A percentile compares a stretch with the other conserved stretches of the same genome.
Evolutionary conservation across 2,113 vertebrate genomes (phyloP).

Genomic region (Callipepla californica): DNA sequence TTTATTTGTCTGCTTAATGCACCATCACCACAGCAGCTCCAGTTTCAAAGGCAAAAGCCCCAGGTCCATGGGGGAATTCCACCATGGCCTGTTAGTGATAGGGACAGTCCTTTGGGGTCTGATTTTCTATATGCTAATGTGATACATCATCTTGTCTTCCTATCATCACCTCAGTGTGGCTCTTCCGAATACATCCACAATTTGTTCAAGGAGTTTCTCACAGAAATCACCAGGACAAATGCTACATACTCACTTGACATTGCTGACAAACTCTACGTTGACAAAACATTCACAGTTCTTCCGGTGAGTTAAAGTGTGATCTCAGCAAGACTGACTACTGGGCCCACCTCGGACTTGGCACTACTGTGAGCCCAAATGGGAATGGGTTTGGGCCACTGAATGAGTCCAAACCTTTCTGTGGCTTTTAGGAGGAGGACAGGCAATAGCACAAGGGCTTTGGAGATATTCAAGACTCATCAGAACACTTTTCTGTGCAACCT

Average conservation of each 20-base stretch:
- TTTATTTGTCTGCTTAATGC: background rate
- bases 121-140: background rate
- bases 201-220: slow-evolving; percentile 18
- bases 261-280: slow-evolving; percentile 28
- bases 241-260: slow-evolving; percentile 26
- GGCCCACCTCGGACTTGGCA: background rate
- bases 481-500: too few species aligned
- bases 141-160: background rate
- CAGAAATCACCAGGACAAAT: background rate
- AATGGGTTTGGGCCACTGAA: background rate
- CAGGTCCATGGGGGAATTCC: background rate
- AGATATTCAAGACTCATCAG: too few species aligned
- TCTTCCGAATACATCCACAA: slow-evolving; percentile 24
- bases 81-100: background rate
- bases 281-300: slow-evolving; percentile 24
- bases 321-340: background rate
- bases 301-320: slow-evolving; percentile 16
- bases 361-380: background rate
- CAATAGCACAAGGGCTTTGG: background rate
- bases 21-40: background rate
- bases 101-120: background rate
- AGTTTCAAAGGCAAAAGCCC: background rate
- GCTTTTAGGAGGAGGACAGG: background rate
- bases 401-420: background rate
- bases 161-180: slow-evolving; percentile 35